Conservation (phyloP, 2,888 invertebrate species). For the Diaprepes abbreviatus region DNA sequence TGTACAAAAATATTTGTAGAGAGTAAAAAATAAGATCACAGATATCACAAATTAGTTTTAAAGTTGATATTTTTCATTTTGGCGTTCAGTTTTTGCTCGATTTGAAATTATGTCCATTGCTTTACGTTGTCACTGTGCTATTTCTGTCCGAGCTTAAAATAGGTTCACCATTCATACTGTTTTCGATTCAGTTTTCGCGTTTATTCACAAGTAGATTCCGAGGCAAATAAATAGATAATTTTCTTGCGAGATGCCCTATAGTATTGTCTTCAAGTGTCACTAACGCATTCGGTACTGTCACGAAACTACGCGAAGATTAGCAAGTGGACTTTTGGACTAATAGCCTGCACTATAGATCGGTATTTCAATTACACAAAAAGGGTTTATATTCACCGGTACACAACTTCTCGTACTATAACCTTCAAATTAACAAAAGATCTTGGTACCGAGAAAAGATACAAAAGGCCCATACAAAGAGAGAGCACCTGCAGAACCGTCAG, state of each 20-base stretch:
- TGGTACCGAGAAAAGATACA: conserved; percentile 39
- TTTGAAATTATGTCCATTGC: conserved; percentile 50
- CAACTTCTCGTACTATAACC: conserved; percentile 40
- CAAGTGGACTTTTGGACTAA: background rate
- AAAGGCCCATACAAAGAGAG: conserved; percentile 43
- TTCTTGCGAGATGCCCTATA: conserved; percentile 29
- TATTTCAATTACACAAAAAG: conserved; percentile 16
- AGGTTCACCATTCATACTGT: conserved; percentile 48
- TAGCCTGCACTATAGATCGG: background rate
- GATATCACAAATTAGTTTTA: conserved; percentile 38
- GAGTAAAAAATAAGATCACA: conserved; percentile 37
- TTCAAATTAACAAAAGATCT: conserved; percentile 39
- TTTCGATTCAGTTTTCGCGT: conserved; percentile 39
- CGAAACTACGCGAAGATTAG: conserved; percentile 22
- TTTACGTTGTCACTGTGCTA: conserved; percentile 51
- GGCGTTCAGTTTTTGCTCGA: conserved; percentile 43
- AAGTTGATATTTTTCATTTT: conserved; percentile 35
- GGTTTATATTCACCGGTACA: conserved; percentile 31
- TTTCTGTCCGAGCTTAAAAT: conserved; percentile 49
- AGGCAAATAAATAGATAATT: conserved; percentile 40
- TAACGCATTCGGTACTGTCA: conserved; percentile 17
- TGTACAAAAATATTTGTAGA: conserved; percentile 12
- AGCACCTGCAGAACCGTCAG: conserved; percentile 47
- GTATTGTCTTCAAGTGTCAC: conserved; percentile 27
- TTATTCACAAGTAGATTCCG: conserved; percentile 41